Base-by-base conservation (phyloP, 2,113 vertebrate genomes). In the Sinocyclocheilus anophthalmus region DNA sequence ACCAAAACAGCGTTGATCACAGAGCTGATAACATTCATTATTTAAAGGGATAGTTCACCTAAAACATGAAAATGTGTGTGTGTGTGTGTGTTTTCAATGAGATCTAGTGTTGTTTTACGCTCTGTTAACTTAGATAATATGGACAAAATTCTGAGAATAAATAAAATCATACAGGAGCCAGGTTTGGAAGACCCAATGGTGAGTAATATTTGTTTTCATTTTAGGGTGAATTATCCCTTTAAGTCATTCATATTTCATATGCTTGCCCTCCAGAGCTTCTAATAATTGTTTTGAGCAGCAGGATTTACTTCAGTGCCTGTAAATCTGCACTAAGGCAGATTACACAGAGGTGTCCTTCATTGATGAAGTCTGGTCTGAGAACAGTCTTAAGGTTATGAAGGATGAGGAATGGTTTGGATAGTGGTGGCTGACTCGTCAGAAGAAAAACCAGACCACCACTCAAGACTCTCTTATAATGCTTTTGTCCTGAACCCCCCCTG, bases 241-340 rank as follows among this genome's bases (percentile, higher is more conserved):
- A 79, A 73, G 61, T 87, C 24, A 79, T 48, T 45, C 39, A 42
- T 48, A 48, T 24, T 67, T 77, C n/a, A 33, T 69, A 37, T 1
- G 12, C 18, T 37, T 39, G 18, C 18, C 33, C 69, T 22, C 9
- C 1, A 39, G 33, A 5, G 3, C n/a, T 59, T 37, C 9, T 24
- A 67, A 67, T 45, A 45, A 65, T 9, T 84, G 50, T 79, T 84
- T 78, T 63, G 26, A 83, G 48, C 59, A n/a, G 72, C 37, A 53
- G 14, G 50, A 70, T 77, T 59, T 79, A 30, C 33, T 65, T 79
- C 9, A 59, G 30, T 14, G 55, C 22, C 45, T 45, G 76, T 24
- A 59, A 39, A 16, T 57, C 77, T 65, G 18, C 18, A 26, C 75
- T 88, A 59, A 89, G 14, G 65, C 48, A 61, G 84, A 85, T 33